Evolutionary conservation across 23 tunicate species (phyloP).

Genomic region (Pegea sp.): DNA sequence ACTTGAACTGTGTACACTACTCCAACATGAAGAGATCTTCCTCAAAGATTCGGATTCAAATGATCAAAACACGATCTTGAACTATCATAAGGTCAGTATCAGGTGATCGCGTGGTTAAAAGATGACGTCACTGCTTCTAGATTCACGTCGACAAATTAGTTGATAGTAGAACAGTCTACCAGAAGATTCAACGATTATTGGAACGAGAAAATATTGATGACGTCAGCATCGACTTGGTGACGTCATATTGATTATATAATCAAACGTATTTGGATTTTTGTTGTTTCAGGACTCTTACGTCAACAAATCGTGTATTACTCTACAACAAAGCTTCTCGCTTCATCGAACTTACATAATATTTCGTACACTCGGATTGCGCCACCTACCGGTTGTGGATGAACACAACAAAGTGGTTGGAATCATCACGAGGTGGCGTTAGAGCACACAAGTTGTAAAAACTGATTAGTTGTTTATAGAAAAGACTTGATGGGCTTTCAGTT

Average conservation of each 20-base stretch:
- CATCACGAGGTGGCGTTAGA: slow-evolving; percentile 35
- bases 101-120: too few species aligned
- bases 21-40: slow-evolving; percentile 34
- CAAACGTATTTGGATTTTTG: not conserved
- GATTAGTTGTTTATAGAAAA: slow-evolving; percentile 23
- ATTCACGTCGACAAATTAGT: slow-evolving; percentile 52
- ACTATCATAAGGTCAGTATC: slow-evolving; percentile 2
- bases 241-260: not conserved
- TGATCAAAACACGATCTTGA: not conserved
- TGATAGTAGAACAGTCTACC: slow-evolving; percentile 14
- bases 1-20: slow-evolving; percentile 39
- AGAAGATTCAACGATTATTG: slow-evolving; percentile 11
- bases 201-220: not conserved
- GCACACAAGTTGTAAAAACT: not conserved
- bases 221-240: slow-evolving; percentile 5
- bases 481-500: slow-evolving; percentile 82
- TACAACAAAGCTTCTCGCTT: slow-evolving; percentile 64
- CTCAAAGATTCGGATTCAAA: not conserved
- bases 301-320: slow-evolving; percentile 51
- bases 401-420: slow-evolving; percentile 68
- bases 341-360: slow-evolving; percentile 85
- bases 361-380: slow-evolving; percentile 77
- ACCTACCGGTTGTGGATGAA: slow-evolving; percentile 62
- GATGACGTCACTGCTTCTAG: too few species aligned
- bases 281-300: slow-evolving; percentile 33